Evolutionary conservation across 2,797 vertebrate genomes (phyloP), one percentile per base, ranked within the genome.

Genomic region (Champsocephalus gunnari): DNA sequence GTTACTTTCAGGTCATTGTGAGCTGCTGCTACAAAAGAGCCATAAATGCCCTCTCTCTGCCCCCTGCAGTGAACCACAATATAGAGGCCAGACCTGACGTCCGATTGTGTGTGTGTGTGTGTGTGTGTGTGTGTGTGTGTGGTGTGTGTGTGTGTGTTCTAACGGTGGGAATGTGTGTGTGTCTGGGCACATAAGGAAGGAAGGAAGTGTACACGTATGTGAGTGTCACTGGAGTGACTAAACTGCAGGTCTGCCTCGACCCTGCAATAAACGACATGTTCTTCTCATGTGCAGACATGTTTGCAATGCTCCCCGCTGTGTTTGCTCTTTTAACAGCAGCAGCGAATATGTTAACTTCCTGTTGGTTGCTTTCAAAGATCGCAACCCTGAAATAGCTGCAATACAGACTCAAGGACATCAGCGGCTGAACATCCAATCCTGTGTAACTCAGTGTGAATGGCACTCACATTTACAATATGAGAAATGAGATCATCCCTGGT

Each of bases 1-100:
- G 85, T 76, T 70, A 82, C 78, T 85, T 81, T 81, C 54, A 84
- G 83, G 80, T 83, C 84, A 87, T 54, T 89, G 82, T 88, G 82
- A 84, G 67, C 68, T 71, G 57, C 73, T 71, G 56, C 48, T 45
- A 78, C 80, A 88, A 80, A 85, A 61, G 50, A 73, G 72, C 21
- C 50, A 73, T 72, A 85, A 83, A 87, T 75, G 73, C 76, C 68
- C 76, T 62, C 73, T 51, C 65, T 56, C 32, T 45, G 41, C 83
- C 77, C 68, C 84, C 88, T 77, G 17, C 53, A 47, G 82, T 51
- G 80, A 80, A 72, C 16, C 54, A 81, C 77, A 82, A 82, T 78
- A 41, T 14, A 21, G 34, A 47, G 43, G 38, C 74, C 65, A 77
- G 66, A 51, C 57, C 66, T 49, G 61, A 48, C 14, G 13, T 57